A percentile compares a stretch with the other conserved stretches of the same genome.
Evolutionary conservation across 1,140 invertebrate species (phyloP).

Genomic region (Ericerus pela): DNA sequence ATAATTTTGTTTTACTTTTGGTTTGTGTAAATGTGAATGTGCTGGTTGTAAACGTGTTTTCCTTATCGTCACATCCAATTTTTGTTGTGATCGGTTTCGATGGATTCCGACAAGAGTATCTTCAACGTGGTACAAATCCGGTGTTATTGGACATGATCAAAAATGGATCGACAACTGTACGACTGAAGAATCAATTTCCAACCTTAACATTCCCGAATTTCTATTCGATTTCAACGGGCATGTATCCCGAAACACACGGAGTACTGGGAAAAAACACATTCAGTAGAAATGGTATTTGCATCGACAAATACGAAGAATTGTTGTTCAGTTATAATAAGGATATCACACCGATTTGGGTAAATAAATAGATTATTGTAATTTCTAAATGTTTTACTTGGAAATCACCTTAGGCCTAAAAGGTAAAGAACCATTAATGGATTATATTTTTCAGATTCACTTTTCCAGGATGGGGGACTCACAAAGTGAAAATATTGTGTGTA

Average conservation of each 20-base stretch:
- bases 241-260: conserved; percentile 57
- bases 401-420: too few species aligned
- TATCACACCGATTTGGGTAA: conserved; percentile 43
- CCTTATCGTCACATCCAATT: conserved; percentile 3
- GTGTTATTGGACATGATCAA: conserved; percentile 38
- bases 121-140: conserved; percentile 39
- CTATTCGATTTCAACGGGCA: conserved; percentile 57
- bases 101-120: conserved; percentile 54
- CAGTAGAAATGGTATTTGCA: conserved; percentile 35
- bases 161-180: conserved; percentile 41
- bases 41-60: too few species aligned
- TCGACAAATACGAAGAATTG: conserved; percentile 34
- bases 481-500: too few species aligned
- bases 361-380: too few species aligned
- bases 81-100: conserved; percentile 50
- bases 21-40: too few species aligned
- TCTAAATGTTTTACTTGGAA: too few species aligned
- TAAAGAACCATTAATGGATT: too few species aligned
- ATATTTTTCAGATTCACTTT: too few species aligned
- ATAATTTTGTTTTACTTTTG: too few species aligned
- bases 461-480: too few species aligned
- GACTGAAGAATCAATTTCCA: conserved; percentile 49
- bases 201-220: conserved; percentile 72
- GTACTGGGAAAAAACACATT: conserved; percentile 50
- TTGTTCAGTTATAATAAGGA: conserved; percentile 37